phyloP scores from a whole-genome alignment of 2,888 invertebrate species.

The Archips crataeganus region DNA sequence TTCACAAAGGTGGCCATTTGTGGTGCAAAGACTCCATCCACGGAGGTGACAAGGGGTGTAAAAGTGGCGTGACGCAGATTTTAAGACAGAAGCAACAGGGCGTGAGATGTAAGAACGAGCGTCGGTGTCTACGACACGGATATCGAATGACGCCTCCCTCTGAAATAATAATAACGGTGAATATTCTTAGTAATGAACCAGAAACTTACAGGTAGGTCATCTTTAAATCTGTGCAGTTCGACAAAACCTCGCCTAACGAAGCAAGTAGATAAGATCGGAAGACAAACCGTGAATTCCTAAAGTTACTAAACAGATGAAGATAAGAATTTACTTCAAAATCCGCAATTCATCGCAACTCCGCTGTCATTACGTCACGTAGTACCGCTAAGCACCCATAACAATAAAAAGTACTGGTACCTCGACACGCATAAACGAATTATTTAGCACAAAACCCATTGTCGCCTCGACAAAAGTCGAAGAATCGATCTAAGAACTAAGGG shows the following conservation, averaged over 20 bases:
- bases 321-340: slow-evolving; percentile 33
- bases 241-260: slow-evolving; percentile 35
- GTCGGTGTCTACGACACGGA: too few relatives aligned
- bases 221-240: slow-evolving; percentile 24
- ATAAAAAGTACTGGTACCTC: slow-evolving; percentile 68
- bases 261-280: slow-evolving; percentile 28
- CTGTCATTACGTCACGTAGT: slow-evolving; percentile 26
- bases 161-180: too few relatives aligned
- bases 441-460: slow-evolving; percentile 74
- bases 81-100: too few relatives aligned
- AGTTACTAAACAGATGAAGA: slow-evolving; percentile 32
- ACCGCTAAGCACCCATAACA: slow-evolving; percentile 67
- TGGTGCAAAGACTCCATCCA: too few relatives aligned
- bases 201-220: slow-evolving; percentile 29
- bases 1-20: too few relatives aligned
- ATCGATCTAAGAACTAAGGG: slow-evolving; percentile 65
- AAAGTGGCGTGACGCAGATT: too few relatives aligned
- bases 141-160: too few relatives aligned
- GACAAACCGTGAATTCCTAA: slow-evolving; percentile 36
- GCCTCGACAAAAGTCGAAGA: slow-evolving; percentile 61
- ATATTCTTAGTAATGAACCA: slow-evolving; percentile 13
- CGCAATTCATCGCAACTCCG: slow-evolving; percentile 36
- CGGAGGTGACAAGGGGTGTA: too few relatives aligned
- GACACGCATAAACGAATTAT: slow-evolving; percentile 70
- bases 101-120: too few relatives aligned